phyloP scores from a whole-genome alignment of 2,888 invertebrate genomes.

The Epinotia bilunana region DNA sequence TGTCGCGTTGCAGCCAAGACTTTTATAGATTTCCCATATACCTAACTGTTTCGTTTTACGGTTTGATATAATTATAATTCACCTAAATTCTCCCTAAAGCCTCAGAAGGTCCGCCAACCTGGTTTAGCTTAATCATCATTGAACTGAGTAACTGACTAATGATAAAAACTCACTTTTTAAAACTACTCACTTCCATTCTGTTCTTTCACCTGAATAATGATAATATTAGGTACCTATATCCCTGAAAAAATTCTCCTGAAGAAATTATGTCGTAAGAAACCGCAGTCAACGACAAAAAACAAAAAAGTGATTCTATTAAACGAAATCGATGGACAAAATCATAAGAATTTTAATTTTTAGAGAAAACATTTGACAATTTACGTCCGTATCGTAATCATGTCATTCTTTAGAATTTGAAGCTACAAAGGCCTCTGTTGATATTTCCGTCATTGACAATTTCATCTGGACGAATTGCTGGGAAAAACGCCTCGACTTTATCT shows the following conservation, averaged over 20 bases:
- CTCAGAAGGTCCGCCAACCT: not conserved
- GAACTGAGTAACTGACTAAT: not conserved
- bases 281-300: not conserved
- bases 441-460: constrained; percentile 37
- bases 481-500: constrained; percentile 31
- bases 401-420: constrained; percentile 20
- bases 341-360: not conserved
- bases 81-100: constrained; percentile 9
- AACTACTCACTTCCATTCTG: too few species aligned
- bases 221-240: too few species aligned
- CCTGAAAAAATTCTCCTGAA: too few species aligned
- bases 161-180: not conserved
- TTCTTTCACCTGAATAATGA: too few species aligned
- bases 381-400: constrained; percentile 11
- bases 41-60: constrained; percentile 27
- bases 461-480: constrained; percentile 18
- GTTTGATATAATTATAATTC: constrained; percentile 7
- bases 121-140: not conserved
- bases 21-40: constrained; percentile 8
- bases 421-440: constrained; percentile 33
- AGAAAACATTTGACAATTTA: constrained; percentile 14
- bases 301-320: not conserved
- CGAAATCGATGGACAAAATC: not conserved
- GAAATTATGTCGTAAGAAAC: too few species aligned
- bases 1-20: constrained; percentile 11